Conservation (phyloP, 2,888 invertebrate genomes). For the Muscina levida region DNA sequence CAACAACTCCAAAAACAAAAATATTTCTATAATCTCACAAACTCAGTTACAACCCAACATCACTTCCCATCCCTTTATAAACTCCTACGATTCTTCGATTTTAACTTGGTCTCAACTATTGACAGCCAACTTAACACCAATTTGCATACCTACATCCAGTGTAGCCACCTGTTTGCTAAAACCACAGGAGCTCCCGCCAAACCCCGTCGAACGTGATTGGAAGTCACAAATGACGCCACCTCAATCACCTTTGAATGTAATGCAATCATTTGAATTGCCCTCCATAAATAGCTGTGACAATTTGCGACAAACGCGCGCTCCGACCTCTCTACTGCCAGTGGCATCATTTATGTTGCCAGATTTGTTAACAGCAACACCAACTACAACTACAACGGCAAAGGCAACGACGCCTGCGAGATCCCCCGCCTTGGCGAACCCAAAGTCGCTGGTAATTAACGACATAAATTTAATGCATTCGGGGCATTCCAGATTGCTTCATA, state of each 20-base stretch:
- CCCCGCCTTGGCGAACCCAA: conserved; percentile 29
- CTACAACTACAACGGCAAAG: conserved; percentile 6
- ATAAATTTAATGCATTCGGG: conserved; percentile 45
- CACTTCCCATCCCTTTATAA: background rate
- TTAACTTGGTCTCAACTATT: conserved; percentile 51
- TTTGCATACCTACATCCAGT: conserved; percentile 22
- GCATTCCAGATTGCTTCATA: conserved; percentile 49
- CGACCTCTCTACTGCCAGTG: conserved; percentile 22
- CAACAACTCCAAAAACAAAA: background rate
- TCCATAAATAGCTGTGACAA: conserved; percentile 47
- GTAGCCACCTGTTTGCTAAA: conserved; percentile 31
- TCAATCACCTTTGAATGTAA: conserved; percentile 57
- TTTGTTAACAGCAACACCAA: conserved; percentile 28
- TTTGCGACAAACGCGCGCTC: conserved; percentile 18
- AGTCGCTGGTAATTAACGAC: conserved; percentile 56
- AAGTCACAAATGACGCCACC: conserved; percentile 65
- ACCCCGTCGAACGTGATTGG: conserved; percentile 47
- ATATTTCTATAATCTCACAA: background rate
- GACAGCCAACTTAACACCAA: conserved; percentile 37
- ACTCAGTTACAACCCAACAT: background rate
- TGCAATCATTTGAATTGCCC: conserved; percentile 61
- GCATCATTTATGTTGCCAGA: conserved; percentile 40
- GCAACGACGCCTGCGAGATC: conserved; percentile 17
- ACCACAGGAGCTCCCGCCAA: conserved; percentile 35
- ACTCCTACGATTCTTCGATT: conserved; percentile 5